A percentile compares a stretch with the other conserved stretches of the same genome.
Evolutionary conservation across 2,888 invertebrate genomes (phyloP).

Genomic region (Horisme vitalbata): DNA sequence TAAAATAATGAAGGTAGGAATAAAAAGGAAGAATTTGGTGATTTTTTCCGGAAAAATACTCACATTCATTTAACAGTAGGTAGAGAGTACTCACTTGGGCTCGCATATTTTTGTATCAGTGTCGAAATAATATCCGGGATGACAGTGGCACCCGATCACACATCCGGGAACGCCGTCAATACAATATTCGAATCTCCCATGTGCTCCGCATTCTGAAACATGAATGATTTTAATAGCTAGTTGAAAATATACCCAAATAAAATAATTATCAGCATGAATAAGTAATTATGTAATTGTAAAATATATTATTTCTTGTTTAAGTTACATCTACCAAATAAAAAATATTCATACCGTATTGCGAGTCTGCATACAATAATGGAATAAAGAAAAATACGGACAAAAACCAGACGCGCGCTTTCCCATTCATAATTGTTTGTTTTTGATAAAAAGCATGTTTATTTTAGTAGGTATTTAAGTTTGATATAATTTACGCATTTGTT

Average conservation of each 20-base stretch:
- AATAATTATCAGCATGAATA: too few species aligned
- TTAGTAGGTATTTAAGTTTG: constrained; percentile 5
- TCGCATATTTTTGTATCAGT: constrained; percentile 74
- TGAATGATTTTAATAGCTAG: neutral
- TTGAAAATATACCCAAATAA: neutral
- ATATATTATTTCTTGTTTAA: too few species aligned
- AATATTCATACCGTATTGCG: constrained; percentile 33
- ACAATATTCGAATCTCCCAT: constrained; percentile 74
- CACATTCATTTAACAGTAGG: neutral
- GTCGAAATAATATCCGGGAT: constrained; percentile 74
- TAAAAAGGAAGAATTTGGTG: too few species aligned
- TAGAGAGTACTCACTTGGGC: constrained; percentile 57
- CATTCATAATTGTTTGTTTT: constrained; percentile 18
- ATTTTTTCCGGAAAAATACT: too few species aligned
- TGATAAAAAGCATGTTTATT: constrained; percentile 13
- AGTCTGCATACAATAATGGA: constrained; percentile 19
- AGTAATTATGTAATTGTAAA: neutral
- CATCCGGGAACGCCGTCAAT: constrained; percentile 69
- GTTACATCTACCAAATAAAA: too few species aligned
- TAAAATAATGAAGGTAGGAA: neutral
- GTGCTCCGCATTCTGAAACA: constrained; percentile 64
- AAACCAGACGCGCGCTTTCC: constrained; percentile 20
- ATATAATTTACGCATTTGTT: constrained; percentile 1
- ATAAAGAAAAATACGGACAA: constrained; percentile 18
- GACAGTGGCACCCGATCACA: constrained; percentile 73